Evolutionary conservation across 2,113 vertebrate genomes (phyloP), one percentile per base, ranked within the genome.

Genomic region (Dascyllus trimaculatus): DNA sequence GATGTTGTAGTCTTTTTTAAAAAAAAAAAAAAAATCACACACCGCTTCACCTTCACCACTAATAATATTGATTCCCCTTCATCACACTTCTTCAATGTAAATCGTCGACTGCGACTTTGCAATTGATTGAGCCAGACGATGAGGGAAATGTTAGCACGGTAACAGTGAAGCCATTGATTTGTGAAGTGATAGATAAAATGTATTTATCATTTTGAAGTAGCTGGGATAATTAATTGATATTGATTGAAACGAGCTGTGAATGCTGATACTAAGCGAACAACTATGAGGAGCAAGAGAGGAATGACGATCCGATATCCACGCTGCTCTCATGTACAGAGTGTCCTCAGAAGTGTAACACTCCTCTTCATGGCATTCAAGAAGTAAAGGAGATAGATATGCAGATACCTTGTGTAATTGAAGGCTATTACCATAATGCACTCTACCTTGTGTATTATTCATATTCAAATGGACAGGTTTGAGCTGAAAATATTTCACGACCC

Each of bases 401-500:
- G 86, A 92, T 85, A 85, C 78, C 81, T 72, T 74, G 62, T 81
- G 88, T 93, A 94, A 93, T 93, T 91, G 90, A 90, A 91, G 80
- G 81, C 81, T 78, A 87, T 93, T 93, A 93, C 85, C 83, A 84
- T 92, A 93, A 95, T 91, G 89, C 81, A 87, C 85, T 89, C 88
- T 81, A 91, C 86, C 89, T 89, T 91, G 85, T 90, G 80, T 91
- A 88, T 89, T 84, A 93, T 92, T 93, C 90, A 90, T 89, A 88
- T 89, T 91, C 80, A 92, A 93, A 93, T 89, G 69, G 89, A 43
- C 78, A 87, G 73, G 79, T 93, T 92, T 81, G 78, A 83, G 91
- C 81, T 45, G 81, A 87, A 86, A 85, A 88, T 85, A 83, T 91
- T 84, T 85, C 91, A 78, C 71, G 75, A 82, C 76, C 82, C 89